Percentiles rank a stretch among this genome's conserved stretches.
Evolutionary conservation across 2,113 vertebrate genomes (phyloP).

Genomic region (Brienomyrus longianalis): DNA sequence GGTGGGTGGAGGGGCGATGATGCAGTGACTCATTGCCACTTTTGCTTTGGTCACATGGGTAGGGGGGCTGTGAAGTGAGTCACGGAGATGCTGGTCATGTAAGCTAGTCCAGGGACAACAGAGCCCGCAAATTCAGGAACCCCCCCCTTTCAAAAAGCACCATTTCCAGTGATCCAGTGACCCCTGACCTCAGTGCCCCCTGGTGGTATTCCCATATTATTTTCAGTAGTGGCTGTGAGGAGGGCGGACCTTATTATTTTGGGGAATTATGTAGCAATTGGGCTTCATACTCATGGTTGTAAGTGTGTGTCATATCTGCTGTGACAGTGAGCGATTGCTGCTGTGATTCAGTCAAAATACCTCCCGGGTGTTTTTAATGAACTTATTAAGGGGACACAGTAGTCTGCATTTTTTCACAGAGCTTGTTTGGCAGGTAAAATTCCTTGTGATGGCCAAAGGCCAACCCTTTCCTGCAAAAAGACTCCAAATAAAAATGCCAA

Average conservation of each 20-base stretch:
- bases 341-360: background rate
- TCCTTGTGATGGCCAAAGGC: background rate
- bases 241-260: background rate
- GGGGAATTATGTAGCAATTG: background rate
- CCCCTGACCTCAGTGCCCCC: background rate
- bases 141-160: background rate
- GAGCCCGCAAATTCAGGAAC: background rate
- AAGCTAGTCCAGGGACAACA: background rate
- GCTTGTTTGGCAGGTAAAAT: background rate
- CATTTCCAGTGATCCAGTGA: background rate
- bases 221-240: background rate
- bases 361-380: background rate
- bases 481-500: background rate
- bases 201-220: background rate
- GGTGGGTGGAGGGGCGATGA: background rate
- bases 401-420: background rate
- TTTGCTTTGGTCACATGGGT: background rate
- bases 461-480: background rate
- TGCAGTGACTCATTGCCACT: background rate
- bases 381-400: background rate
- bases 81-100: background rate
- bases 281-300: background rate
- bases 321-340: background rate
- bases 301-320: background rate
- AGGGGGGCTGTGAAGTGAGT: background rate